Conservation (phyloP, 2,113 vertebrate species). For the Vidua chalybeata region DNA sequence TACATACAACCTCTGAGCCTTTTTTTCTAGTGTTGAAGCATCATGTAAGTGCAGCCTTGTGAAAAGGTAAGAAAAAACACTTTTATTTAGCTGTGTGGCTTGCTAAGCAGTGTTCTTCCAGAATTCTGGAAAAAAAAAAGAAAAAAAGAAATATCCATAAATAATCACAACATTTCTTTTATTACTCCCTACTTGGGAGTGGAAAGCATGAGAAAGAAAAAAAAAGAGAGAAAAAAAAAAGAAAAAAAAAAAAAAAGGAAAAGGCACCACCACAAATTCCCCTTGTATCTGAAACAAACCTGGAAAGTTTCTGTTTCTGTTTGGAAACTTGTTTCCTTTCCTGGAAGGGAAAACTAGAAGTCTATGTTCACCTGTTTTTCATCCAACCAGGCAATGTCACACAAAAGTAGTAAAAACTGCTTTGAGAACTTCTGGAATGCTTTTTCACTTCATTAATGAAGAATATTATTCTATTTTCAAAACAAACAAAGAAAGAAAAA, state of each 20-base stretch:
- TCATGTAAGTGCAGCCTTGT: not conserved
- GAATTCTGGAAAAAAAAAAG: not conserved
- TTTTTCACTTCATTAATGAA: not conserved
- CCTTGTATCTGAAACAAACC: not conserved
- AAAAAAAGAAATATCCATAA: too few relatives aligned
- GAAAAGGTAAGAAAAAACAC: not conserved
- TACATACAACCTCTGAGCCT: fast-evolving
- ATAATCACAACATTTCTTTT: not conserved
- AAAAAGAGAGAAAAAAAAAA: not conserved
- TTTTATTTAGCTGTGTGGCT: not conserved
- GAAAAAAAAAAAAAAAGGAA: not conserved
- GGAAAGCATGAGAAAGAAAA: not conserved
- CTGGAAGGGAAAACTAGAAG: not conserved
- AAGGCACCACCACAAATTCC: not conserved
- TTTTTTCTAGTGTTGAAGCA: not conserved
- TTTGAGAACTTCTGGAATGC: not conserved
- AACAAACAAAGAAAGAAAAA: not conserved
- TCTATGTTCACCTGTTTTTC: not conserved
- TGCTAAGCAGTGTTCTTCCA: not conserved
- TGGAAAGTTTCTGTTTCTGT: not conserved
- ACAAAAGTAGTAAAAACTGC: not conserved
- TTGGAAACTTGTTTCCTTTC: too few relatives aligned
- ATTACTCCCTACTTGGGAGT: not conserved
- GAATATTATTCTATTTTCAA: not conserved
- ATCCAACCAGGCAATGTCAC: not conserved